Conservation (phyloP, 2,888 invertebrate genomes). For the Lycaena phlaeas region DNA sequence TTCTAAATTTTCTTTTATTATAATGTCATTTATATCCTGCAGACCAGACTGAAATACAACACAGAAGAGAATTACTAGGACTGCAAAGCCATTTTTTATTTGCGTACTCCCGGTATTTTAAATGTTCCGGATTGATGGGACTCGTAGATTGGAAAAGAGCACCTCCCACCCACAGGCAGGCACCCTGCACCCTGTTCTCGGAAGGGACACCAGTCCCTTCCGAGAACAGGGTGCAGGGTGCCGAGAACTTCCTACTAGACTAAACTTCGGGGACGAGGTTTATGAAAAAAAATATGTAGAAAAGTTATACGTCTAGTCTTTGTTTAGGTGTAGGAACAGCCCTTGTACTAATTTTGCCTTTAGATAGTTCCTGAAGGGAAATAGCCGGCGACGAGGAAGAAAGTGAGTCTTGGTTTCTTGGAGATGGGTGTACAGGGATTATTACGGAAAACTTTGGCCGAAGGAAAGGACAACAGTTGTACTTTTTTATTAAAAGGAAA, state of each 20-base stretch:
- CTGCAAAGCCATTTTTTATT: conserved; percentile 10
- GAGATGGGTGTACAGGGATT: neutral
- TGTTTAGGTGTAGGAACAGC: neutral
- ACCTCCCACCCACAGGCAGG: too few species aligned
- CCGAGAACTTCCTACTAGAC: too few species aligned
- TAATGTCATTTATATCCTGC: too few species aligned
- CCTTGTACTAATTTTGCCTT: too few species aligned
- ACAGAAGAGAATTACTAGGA: conserved; percentile 7
- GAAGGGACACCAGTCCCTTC: too few species aligned
- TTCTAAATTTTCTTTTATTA: too few species aligned
- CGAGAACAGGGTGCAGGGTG: too few species aligned
- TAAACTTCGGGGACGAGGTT: neutral
- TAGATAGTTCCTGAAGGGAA: neutral
- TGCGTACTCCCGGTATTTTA: conserved; percentile 11
- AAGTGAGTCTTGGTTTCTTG: neutral
- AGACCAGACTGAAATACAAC: conserved; percentile 3
- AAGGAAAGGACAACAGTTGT: neutral
- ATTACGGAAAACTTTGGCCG: too few species aligned
- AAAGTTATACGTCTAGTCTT: neutral
- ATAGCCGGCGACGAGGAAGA: neutral
- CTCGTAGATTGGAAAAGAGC: too few species aligned
- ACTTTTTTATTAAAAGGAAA: neutral
- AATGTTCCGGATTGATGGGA: conserved; percentile 9
- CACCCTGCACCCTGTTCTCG: too few species aligned
- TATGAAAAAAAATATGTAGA: neutral